Conservation (phyloP, 1,140 invertebrate species). For the Mylabris phalerata region DNA sequence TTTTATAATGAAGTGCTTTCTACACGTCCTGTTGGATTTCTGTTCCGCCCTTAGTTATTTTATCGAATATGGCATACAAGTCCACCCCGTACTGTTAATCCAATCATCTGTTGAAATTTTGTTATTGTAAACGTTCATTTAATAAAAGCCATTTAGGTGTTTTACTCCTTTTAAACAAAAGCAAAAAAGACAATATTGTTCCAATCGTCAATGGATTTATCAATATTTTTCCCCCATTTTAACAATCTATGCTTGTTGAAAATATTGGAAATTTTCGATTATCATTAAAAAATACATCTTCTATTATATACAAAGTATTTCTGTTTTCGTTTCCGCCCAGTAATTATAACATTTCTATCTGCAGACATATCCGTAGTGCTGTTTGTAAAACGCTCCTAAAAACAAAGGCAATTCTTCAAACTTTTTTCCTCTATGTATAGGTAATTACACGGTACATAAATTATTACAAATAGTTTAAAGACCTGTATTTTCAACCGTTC, state of each 20-base stretch:
- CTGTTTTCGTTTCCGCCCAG: too few relatives aligned
- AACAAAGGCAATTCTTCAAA: constrained; percentile 4
- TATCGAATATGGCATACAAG: constrained; percentile 32
- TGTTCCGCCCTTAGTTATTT: constrained; percentile 31
- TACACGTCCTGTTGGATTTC: constrained; percentile 29
- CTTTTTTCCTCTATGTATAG: neutral
- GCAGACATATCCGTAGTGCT: too few relatives aligned
- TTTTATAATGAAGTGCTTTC: constrained; percentile 36
- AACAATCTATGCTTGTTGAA: too few relatives aligned
- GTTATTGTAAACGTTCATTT: constrained; percentile 32
- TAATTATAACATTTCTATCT: too few relatives aligned
- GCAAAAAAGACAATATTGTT: constrained; percentile 2
- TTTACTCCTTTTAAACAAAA: constrained; percentile 7
- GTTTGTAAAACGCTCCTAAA: neutral
- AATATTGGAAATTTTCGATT: too few relatives aligned
- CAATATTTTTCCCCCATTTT: too few relatives aligned
- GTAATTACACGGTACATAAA: constrained; percentile 21
- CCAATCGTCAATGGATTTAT: too few relatives aligned
- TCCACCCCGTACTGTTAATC: constrained; percentile 26
- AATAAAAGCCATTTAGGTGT: constrained; percentile 23
- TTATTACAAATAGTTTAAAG: constrained; percentile 21
- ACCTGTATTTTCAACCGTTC: constrained; percentile 15
- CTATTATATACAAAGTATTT: too few relatives aligned
- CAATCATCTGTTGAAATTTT: constrained; percentile 31
- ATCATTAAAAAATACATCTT: too few relatives aligned